Conservation (phyloP, 1,140 invertebrate species). For the Zaprionus africanus region DNA sequence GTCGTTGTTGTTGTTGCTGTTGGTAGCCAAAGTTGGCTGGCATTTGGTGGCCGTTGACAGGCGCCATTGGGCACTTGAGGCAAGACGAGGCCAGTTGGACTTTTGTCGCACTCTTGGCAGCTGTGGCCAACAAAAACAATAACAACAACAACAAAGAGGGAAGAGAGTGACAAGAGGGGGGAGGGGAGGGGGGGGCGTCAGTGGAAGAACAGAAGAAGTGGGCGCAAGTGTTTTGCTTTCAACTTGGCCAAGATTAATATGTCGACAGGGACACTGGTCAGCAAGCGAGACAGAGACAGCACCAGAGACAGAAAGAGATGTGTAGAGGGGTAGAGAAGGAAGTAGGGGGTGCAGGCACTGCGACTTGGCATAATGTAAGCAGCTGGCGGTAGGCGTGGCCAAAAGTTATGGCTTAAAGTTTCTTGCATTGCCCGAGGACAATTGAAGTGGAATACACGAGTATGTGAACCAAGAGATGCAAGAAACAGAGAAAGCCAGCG, state of each 20-base stretch:
- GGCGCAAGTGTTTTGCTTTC: slow-evolving; percentile 74
- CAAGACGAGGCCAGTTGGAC: slow-evolving; percentile 37
- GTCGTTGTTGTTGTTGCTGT: slow-evolving; percentile 21
- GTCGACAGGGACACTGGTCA: slow-evolving; percentile 40
- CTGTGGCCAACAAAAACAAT: slow-evolving; percentile 58
- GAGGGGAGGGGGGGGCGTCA: neutral
- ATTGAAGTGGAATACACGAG: slow-evolving; percentile 28
- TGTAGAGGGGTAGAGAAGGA: neutral
- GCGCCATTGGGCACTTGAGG: slow-evolving; percentile 53
- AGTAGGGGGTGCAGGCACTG: neutral
- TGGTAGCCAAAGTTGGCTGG: slow-evolving; percentile 33
- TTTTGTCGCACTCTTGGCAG: slow-evolving; percentile 71
- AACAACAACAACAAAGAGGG: neutral
- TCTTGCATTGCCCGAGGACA: slow-evolving; percentile 26
- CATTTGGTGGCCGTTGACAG: slow-evolving; percentile 47
- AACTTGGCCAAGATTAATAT: slow-evolving; percentile 65
- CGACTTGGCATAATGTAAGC: slow-evolving; percentile 57
- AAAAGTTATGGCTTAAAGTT: slow-evolving; percentile 66
- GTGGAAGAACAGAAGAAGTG: slow-evolving; percentile 47
- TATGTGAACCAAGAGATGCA: slow-evolving; percentile 22
- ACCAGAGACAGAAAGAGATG: neutral
- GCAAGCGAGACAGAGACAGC: slow-evolving; percentile 9
- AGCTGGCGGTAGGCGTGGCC: slow-evolving; percentile 39
- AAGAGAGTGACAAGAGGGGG: neutral
- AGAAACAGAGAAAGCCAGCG: neutral